These are phyloP conservation scores for Muntiacus reevesi DNA, from an alignment of 2,113 vertebrate genomes.

Conservation along the genomic window DNA sequence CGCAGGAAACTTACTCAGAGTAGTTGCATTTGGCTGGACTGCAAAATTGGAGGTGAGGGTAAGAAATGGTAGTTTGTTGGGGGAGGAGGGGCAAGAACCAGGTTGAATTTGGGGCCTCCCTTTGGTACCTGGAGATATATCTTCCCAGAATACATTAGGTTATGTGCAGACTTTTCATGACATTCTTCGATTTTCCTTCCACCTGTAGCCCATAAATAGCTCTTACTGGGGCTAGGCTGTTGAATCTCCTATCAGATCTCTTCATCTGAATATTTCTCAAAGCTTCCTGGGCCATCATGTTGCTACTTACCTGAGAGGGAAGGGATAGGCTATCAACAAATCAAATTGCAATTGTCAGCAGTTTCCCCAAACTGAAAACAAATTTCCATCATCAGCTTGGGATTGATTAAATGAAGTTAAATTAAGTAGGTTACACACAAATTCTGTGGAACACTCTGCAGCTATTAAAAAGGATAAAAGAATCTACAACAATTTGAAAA, in stretches of 20 bases:
- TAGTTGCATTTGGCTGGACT: neutral
- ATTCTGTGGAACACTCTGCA: neutral
- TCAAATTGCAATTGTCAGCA: slow-evolving; percentile 24
- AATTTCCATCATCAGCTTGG: neutral
- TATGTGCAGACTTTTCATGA: neutral
- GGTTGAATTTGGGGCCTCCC: neutral
- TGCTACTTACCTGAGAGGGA: neutral
- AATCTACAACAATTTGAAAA: neutral
- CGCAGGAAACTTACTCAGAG: neutral
- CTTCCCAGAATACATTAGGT: neutral
- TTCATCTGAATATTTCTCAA: slow-evolving; percentile 4
- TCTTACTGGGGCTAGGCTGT: neutral
- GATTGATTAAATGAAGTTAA: slow-evolving; percentile 24
- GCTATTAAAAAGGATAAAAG: slow-evolving; percentile 15
- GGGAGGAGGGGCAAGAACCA: neutral
- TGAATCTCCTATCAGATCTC: neutral
- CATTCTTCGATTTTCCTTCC: neutral
- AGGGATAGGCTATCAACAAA: neutral
- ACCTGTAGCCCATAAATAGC: neutral
- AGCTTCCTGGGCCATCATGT: neutral
- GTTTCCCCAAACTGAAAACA: slow-evolving; percentile 27
- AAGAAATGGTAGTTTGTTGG: neutral
- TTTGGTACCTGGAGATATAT: neutral
- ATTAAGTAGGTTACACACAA: neutral
- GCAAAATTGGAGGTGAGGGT: neutral